These are phyloP conservation scores for Oopsacas minuta DNA, from an alignment of 37 sponge, comb jelly and placozoan genomes.

Conservation along the genomic window DNA sequence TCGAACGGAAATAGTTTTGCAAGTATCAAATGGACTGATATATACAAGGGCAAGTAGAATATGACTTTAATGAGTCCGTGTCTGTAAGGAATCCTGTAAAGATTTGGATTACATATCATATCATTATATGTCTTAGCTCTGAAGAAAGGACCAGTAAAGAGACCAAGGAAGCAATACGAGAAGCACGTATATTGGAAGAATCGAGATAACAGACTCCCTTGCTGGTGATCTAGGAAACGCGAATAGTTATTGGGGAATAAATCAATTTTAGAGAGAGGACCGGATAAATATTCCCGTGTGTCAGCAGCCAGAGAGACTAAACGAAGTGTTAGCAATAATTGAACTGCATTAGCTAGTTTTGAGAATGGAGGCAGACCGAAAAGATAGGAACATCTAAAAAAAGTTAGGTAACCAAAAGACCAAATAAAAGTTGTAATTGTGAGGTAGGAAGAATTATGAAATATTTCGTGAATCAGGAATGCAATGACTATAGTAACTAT, in stretches of 20 bases:
- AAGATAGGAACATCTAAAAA: not conserved
- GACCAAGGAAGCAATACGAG: conserved; percentile 37
- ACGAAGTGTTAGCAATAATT: not conserved
- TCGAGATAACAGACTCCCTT: not conserved
- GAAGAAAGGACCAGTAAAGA: conserved; percentile 48
- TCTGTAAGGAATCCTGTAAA: not conserved
- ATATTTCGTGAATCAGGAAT: not conserved
- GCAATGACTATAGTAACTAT: not conserved
- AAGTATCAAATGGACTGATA: conserved; percentile 8
- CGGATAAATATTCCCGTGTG: not conserved
- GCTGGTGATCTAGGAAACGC: not conserved
- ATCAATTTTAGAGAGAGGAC: not conserved
- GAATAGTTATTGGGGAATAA: not conserved
- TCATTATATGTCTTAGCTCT: conserved; percentile 19
- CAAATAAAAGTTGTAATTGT: not conserved
- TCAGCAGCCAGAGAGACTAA: not conserved
- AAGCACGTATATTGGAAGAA: conserved; percentile 31
- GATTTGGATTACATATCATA: conserved; percentile 15
- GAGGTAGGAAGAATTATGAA: not conserved
- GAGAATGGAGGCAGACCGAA: not conserved
- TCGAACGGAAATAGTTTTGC: conserved; percentile 26
- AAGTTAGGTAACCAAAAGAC: not conserved
- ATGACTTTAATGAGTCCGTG: not conserved
- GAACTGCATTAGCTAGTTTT: not conserved
- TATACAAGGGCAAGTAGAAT: conserved; percentile 28